phyloP scores from a whole-genome alignment of 2,888 invertebrate species.

The Drosophila buzzatii region DNA sequence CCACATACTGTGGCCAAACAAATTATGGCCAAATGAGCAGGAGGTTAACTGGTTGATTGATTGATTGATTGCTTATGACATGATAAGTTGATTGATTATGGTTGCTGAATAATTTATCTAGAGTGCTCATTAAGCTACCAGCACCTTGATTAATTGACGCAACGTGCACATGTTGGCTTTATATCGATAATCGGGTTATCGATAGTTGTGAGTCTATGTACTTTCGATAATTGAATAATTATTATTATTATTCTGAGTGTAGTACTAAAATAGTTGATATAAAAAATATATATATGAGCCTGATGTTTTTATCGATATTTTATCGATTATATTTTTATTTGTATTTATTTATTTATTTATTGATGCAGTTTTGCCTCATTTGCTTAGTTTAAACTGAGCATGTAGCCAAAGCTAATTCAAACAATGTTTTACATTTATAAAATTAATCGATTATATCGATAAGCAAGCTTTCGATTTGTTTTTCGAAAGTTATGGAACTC shows the following conservation, averaged over 20 bases:
- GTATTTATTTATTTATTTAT: background rate
- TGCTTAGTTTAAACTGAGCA: background rate
- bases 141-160: background rate
- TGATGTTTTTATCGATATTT: background rate
- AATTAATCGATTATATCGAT: background rate
- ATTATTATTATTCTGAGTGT: background rate
- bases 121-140: background rate
- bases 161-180: background rate
- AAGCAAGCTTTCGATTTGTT: background rate
- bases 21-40: slow-evolving; percentile 9
- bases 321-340: background rate
- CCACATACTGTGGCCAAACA: background rate
- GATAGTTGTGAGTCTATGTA: background rate
- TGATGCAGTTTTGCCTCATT: rapidly evolving
- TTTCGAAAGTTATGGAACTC: background rate
- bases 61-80: slow-evolving; percentile 5
- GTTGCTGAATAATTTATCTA: background rate
- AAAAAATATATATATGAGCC: background rate
- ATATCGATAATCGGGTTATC: background rate
- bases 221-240: background rate
- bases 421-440: background rate
- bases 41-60: slow-evolving; percentile 17
- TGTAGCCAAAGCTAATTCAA: too few species aligned
- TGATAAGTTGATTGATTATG: slow-evolving; percentile 18
- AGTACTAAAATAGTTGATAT: background rate